These are phyloP conservation scores for Macaria notata DNA, from an alignment of 2,888 invertebrate species.

Conservation along the genomic window DNA sequence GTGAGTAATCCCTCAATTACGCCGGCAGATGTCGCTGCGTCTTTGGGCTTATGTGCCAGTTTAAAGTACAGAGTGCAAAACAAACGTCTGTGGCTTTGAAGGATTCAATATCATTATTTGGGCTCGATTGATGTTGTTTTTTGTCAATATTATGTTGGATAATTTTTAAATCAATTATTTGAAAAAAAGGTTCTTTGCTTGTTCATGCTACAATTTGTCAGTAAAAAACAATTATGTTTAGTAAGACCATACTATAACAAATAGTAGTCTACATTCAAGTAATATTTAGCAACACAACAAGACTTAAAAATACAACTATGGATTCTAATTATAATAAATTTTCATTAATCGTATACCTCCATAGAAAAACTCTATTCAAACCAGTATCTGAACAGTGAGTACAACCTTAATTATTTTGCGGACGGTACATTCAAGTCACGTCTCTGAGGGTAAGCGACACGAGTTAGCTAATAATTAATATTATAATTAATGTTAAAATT, in stretches of 20 bases:
- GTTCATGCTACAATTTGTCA: too few species aligned
- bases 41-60: conserved; percentile 79
- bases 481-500: conserved; percentile 81
- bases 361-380: too few species aligned
- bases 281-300: too few species aligned
- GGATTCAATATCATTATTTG: conserved; percentile 49
- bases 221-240: too few species aligned
- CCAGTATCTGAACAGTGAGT: too few species aligned
- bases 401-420: conserved; percentile 20
- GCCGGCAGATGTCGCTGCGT: conserved; percentile 83
- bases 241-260: too few species aligned
- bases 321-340: too few species aligned
- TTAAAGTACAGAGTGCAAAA: conserved; percentile 78
- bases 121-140: conserved; percentile 45
- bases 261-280: too few species aligned
- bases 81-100: conserved; percentile 65
- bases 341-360: too few species aligned
- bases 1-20: conserved; percentile 86
- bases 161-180: too few species aligned
- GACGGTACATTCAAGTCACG: conserved; percentile 42
- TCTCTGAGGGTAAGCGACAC: conserved; percentile 61
- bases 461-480: conserved; percentile 80
- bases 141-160: not conserved
- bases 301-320: too few species aligned
- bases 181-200: too few species aligned